A percentile compares a stretch with the other conserved stretches of the same genome.
Conservation (phyloP, 2,888 invertebrate species). For the Brachypterus glaber region DNA sequence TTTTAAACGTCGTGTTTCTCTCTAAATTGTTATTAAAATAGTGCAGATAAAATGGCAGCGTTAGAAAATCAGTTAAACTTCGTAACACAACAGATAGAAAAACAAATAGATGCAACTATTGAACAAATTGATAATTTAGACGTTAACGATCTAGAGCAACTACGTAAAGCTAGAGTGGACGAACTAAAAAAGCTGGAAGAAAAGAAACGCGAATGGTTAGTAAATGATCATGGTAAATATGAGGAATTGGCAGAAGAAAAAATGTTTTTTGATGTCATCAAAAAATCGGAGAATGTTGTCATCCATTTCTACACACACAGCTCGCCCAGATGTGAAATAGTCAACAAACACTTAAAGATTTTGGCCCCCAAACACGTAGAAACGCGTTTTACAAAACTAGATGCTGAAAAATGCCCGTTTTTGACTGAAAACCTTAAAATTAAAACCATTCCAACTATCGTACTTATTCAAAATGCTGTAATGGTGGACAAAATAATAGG, state of each 20-base stretch:
- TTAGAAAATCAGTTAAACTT: slow-evolving; percentile 33
- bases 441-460: slow-evolving; percentile 83
- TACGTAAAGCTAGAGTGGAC: slow-evolving; percentile 71
- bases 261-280: slow-evolving; percentile 84
- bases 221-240: slow-evolving; percentile 85
- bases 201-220: slow-evolving; percentile 73
- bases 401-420: slow-evolving; percentile 89
- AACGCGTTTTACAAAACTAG: slow-evolving; percentile 55
- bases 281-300: slow-evolving; percentile 82
- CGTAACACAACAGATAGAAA: slow-evolving; percentile 65
- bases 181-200: slow-evolving; percentile 76
- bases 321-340: slow-evolving; percentile 78
- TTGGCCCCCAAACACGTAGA: slow-evolving; percentile 85
- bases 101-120: slow-evolving; percentile 79
- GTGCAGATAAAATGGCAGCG: slow-evolving; percentile 1
- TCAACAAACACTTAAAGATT: slow-evolving; percentile 83
- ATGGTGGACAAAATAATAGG: slow-evolving; percentile 91
- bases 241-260: slow-evolving; percentile 82
- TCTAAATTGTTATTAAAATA: too few species aligned
- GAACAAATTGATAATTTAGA: slow-evolving; percentile 77
- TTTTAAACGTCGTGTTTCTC: too few species aligned
- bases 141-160: slow-evolving; percentile 71
- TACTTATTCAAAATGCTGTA: slow-evolving; percentile 75
- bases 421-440: slow-evolving; percentile 68
- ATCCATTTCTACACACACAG: slow-evolving; percentile 86